Base-by-base conservation (phyloP, 2,113 vertebrate species). In the Tenrec ecaudatus region DNA sequence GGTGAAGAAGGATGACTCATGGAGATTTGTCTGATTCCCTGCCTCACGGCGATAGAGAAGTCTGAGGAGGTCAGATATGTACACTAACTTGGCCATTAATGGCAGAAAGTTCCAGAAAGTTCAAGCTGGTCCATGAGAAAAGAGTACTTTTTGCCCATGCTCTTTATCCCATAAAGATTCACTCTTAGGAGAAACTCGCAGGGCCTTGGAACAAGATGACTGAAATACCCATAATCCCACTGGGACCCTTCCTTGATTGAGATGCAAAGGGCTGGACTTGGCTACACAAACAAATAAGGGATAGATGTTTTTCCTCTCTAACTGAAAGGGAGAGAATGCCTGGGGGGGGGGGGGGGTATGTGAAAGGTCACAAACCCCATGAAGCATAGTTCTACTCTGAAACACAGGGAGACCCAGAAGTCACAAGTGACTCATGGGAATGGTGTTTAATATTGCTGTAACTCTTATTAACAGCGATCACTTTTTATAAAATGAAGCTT, bases 251-350 rank as follows among this genome's bases (percentile, higher is more conserved):
- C 92, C 73, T 81, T 91, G 62, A 22, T 0, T 11, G 86, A 87
- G 92, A 86, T 7, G 15, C 33, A 75, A 20, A 19, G 53, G 66
- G 38, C 88, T 94, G 82, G 96, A 86, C 88, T 64, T 68, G 95
- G 73, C 81, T 93, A 87, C 15, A 62, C 69, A 57, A 86, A 75
- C 81, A 89, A 95, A 82, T 71, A 82, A 82, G 87, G 94, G 88
- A 82, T 14, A 11, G 40, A 19, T 81, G 92, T 93, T 88, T 92
- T 68, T 23, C 17, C 36, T 87, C 82, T 91, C 17, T 68, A 92
- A 95, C 78, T 84, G 92, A 94, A 92, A 90, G 86, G 19, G 64
- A 33, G 64, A 33, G 27, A 84, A 57, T 27, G 31, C 73, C 6
- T 38, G 25, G 3, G 77, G 78, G 66, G 33, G 78, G 66, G 33